These are phyloP conservation scores for Pseudobourletiella spinata DNA, from an alignment of 1,140 invertebrate species.

Conservation along the genomic window DNA sequence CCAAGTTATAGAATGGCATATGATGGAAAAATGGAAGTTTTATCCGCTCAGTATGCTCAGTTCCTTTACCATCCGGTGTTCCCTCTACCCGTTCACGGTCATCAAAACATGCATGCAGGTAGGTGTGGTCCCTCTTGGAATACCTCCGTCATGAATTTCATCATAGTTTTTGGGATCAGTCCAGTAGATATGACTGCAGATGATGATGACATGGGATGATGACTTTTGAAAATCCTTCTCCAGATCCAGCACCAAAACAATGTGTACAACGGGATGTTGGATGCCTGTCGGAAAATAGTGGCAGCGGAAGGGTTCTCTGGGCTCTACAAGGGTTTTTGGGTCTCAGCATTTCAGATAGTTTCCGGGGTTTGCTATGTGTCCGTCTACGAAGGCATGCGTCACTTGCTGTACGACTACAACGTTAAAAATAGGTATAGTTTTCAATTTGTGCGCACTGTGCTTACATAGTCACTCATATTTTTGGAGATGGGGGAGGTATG, in stretches of 20 bases:
- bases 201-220: too few species aligned
- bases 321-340: constrained; percentile 91
- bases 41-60: constrained; percentile 83
- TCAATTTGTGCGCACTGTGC: too few species aligned
- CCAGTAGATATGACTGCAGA: too few species aligned
- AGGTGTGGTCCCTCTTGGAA: neutral
- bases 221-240: constrained; percentile 4
- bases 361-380: constrained; percentile 89
- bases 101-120: constrained; percentile 93
- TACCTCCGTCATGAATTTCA: neutral
- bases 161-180: too few species aligned
- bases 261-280: constrained; percentile 59
- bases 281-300: constrained; percentile 85
- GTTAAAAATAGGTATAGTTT: constrained; percentile 40
- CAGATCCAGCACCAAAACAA: constrained; percentile 18
- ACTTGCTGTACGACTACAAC: constrained; percentile 59
- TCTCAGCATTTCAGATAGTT: constrained; percentile 75
- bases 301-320: constrained; percentile 72
- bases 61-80: constrained; percentile 74
- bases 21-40: constrained; percentile 94
- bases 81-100: constrained; percentile 90
- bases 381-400: constrained; percentile 85
- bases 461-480: too few species aligned
- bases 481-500: too few species aligned
- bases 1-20: constrained; percentile 92